These are phyloP conservation scores for Megalopta genalis DNA, from an alignment of 1,140 invertebrate species.

Conservation along the genomic window DNA sequence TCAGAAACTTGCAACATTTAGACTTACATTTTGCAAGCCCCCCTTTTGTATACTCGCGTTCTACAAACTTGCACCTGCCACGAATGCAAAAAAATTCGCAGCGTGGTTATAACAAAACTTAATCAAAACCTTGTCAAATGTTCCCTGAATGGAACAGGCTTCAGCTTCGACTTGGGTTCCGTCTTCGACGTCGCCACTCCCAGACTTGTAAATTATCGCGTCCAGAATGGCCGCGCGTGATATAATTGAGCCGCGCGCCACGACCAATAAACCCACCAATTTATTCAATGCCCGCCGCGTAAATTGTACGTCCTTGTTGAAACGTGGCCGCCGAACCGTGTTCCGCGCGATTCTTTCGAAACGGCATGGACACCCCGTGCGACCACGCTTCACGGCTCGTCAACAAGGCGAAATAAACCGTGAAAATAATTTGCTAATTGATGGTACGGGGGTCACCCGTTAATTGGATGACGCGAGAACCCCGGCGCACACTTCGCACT, in stretches of 20 bases:
- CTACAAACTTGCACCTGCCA: too few species aligned
- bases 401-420: neutral
- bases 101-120: too few species aligned
- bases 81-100: too few species aligned
- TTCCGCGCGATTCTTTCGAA: neutral
- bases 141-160: too few species aligned
- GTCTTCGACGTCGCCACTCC: neutral
- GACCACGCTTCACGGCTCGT: neutral
- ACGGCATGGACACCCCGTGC: too few species aligned
- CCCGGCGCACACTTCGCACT: too few species aligned
- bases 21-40: too few species aligned
- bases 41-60: too few species aligned
- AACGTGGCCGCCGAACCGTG: neutral
- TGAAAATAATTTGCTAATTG: constrained; percentile 13
- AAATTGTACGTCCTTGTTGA: constrained; percentile 20
- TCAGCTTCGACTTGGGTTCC: too few species aligned
- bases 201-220: constrained; percentile 8
- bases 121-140: too few species aligned
- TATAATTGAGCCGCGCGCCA: constrained; percentile 11
- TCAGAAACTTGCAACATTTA: too few species aligned
- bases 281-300: constrained; percentile 13
- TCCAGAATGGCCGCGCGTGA: constrained; percentile 4
- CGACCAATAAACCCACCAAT: constrained; percentile 11
- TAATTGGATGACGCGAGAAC: neutral
- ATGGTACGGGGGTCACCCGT: neutral